Conservation (phyloP, 2,797 vertebrate genomes). For the Cyclopterus lumpus region DNA sequence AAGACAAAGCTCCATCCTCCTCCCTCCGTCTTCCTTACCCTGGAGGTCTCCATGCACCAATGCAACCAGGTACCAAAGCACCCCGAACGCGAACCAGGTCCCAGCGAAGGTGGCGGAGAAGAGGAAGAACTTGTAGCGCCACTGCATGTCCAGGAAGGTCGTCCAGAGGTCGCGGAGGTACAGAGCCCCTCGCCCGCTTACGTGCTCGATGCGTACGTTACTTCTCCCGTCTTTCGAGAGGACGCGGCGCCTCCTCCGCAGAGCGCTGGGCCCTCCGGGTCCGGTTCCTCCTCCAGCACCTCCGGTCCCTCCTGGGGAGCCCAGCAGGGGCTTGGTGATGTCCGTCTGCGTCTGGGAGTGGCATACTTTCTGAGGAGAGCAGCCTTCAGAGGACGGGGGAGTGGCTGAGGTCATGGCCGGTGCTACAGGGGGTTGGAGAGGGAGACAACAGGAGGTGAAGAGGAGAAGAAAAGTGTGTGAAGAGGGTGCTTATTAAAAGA, state of each 20-base stretch:
- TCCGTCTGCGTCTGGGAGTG: slow-evolving; percentile 87
- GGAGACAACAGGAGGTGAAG: slow-evolving; percentile 22
- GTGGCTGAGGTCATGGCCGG: slow-evolving; percentile 81
- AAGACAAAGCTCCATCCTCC: background rate
- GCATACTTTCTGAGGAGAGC: slow-evolving; percentile 85
- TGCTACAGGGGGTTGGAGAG: slow-evolving; percentile 34
- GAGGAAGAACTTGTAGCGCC: slow-evolving; percentile 88
- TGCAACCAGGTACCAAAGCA: slow-evolving; percentile 87
- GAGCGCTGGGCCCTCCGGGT: slow-evolving; percentile 43
- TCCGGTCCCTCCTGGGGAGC: slow-evolving; percentile 50
- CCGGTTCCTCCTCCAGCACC: slow-evolving; percentile 38
- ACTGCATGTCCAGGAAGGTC: slow-evolving; percentile 87
- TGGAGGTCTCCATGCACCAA: slow-evolving; percentile 84
- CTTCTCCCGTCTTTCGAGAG: slow-evolving; percentile 96
- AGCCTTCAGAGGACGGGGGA: slow-evolving; percentile 78
- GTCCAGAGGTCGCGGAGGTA: slow-evolving; percentile 97
- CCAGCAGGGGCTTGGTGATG: slow-evolving; percentile 82
- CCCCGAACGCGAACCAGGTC: slow-evolving; percentile 86
- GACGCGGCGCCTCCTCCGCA: slow-evolving; percentile 80
- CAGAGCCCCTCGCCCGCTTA: slow-evolving; percentile 87
- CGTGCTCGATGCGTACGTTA: slow-evolving; percentile 95
- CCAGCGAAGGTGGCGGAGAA: slow-evolving; percentile 86
- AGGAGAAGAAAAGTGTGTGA: background rate
- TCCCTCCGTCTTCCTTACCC: slow-evolving; percentile 68
- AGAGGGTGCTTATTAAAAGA: background rate